These are phyloP conservation scores for Antheraea mylitta DNA, from an alignment of 1,140 invertebrate genomes.

Conservation along the genomic window DNA sequence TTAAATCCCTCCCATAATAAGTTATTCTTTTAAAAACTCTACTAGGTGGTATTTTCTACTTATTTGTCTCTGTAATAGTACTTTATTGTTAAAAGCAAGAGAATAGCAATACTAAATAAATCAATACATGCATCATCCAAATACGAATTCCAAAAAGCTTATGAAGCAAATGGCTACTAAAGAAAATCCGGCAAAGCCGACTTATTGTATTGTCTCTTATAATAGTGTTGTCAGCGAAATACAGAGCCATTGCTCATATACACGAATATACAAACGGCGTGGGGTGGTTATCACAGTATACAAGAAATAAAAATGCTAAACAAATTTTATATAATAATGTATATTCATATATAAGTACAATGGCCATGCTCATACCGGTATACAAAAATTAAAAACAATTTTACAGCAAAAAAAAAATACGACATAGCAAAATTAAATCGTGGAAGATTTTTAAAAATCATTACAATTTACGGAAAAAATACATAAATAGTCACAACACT, in stretches of 20 bases:
- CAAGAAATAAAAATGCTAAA: slow-evolving; percentile 56
- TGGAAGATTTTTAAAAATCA: background rate
- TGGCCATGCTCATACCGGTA: slow-evolving; percentile 51
- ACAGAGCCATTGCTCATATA: slow-evolving; percentile 56
- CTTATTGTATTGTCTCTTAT: no score
- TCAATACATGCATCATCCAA: no score
- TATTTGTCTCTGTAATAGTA: no score
- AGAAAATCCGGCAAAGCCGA: background rate
- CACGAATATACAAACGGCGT: slow-evolving; percentile 35
- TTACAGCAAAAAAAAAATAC: background rate
- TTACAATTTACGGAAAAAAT: background rate
- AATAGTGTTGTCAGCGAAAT: slow-evolving; percentile 22
- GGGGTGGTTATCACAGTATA: slow-evolving; percentile 8
- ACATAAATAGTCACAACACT: background rate
- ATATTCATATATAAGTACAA: slow-evolving; percentile 69
- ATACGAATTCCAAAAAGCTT: no score
- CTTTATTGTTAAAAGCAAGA: no score
- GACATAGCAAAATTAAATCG: background rate
- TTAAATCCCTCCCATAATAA: no score
- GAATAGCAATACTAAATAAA: no score
- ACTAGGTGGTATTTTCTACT: no score
- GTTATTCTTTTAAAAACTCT: no score
- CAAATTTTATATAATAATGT: slow-evolving; percentile 39
- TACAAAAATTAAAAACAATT: background rate
- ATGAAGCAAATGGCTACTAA: no score